Conservation (phyloP, 2,797 vertebrate species). For the Enteromius mattozi region DNA sequence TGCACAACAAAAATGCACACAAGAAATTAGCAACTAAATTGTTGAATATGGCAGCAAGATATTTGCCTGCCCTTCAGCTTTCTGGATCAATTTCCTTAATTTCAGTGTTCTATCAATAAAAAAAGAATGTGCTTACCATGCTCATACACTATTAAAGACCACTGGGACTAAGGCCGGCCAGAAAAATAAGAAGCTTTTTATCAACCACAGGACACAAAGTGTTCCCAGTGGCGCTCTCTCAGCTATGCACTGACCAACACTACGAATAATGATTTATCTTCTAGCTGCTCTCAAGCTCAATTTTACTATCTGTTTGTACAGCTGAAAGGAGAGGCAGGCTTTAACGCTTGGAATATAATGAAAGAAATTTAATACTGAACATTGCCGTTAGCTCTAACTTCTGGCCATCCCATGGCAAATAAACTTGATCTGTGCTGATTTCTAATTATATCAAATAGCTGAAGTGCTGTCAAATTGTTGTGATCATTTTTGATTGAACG, state of each 20-base stretch:
- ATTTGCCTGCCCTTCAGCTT: constrained; percentile 31
- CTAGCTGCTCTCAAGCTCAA: constrained; percentile 51
- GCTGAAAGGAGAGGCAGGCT: constrained; percentile 61
- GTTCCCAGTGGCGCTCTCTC: constrained; percentile 51
- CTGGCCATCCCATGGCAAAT: constrained; percentile 56
- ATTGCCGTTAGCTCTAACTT: constrained; percentile 43
- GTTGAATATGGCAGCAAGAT: constrained; percentile 27
- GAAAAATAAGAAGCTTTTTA: constrained; percentile 48
- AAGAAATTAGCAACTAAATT: constrained; percentile 28
- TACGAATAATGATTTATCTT: constrained; percentile 60
- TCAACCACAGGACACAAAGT: constrained; percentile 52
- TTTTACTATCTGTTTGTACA: constrained; percentile 69
- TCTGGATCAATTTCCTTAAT: constrained; percentile 15
- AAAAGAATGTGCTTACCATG: constrained; percentile 15
- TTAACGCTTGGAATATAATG: constrained; percentile 60
- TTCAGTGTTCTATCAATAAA: constrained; percentile 24
- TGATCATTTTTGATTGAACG: constrained; percentile 62
- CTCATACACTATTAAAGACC: constrained; percentile 33
- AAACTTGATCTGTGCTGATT: constrained; percentile 53
- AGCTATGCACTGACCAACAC: constrained; percentile 58
- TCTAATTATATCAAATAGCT: constrained; percentile 56
- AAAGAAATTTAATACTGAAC: constrained; percentile 62
- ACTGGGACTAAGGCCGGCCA: constrained; percentile 14
- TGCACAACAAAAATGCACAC: constrained; percentile 31
- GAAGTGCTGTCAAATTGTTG: constrained; percentile 55